These are phyloP conservation scores for Psittacus erithacus DNA, from an alignment of 2,113 vertebrate species.

Conservation along the genomic window DNA sequence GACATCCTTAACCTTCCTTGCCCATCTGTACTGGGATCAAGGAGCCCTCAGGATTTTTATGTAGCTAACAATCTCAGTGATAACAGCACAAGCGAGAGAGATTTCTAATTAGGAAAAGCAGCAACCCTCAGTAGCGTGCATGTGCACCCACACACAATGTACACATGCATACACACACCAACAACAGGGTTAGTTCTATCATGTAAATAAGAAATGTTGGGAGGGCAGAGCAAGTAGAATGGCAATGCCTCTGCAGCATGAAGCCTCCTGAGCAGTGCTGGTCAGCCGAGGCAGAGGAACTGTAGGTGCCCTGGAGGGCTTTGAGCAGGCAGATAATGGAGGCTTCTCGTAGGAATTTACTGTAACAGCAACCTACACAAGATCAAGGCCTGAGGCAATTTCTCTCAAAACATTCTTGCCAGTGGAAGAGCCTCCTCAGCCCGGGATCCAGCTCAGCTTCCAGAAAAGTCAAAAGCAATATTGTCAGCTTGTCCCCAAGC, in stretches of 20 bases:
- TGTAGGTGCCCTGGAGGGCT: background rate
- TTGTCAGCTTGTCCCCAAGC: background rate
- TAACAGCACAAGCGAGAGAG: background rate
- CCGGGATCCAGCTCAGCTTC: background rate
- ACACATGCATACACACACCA: no score
- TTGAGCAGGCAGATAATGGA: background rate
- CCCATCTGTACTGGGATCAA: background rate
- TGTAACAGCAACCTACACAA: background rate
- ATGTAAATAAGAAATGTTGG: rapidly evolving
- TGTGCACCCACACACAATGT: rapidly evolving
- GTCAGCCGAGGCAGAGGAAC: background rate
- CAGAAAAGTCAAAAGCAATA: background rate
- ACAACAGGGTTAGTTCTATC: background rate
- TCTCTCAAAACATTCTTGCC: background rate
- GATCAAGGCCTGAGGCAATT: background rate
- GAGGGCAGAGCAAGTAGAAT: background rate
- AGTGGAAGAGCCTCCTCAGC: background rate
- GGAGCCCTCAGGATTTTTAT: background rate
- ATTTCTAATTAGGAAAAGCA: background rate
- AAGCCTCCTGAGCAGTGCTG: background rate
- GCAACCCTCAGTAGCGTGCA: background rate
- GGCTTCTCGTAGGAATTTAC: background rate
- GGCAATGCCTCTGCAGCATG: background rate
- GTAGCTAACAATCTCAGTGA: background rate
- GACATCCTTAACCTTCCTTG: background rate